Evolutionary conservation across 1,140 invertebrate genomes (phyloP), one percentile per base, ranked within the genome.

Genomic region (Cotesia typhae): DNA sequence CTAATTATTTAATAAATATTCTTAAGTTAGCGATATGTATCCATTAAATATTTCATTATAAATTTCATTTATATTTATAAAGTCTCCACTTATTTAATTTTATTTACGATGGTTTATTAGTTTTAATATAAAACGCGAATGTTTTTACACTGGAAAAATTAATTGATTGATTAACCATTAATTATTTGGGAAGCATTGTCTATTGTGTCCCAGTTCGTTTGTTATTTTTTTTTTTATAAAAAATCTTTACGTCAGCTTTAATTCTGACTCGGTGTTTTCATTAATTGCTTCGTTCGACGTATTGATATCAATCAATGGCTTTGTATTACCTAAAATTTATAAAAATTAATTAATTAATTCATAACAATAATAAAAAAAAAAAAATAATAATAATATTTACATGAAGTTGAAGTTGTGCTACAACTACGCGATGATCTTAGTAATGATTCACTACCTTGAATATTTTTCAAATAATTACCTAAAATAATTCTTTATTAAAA

Each of bases 11-110:
- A 61, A 60, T 37, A 28, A 28, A 28, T 55, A 47, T 52, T 41
- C 68, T 70, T 70, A 70, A 3, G 28, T 51, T 70, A 70, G 47
- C 68, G 68, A 70, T 70, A 70, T 70, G 68, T 70, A 65, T 65
- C 12, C 36, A 65, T 65, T 70, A 37, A 59, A 63, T 17, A 36
- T 70, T 59, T 20, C 5, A 47, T 47, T 69, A 47, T 17, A 14
- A 59, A 59, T 69, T 60, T n/a, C 14, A 59, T 36, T 28, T 28
- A 28, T 28, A 28, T 28, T 28, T 47, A 61, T 61, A 37, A 35
- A 37, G 47, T 70, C 66, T 28, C 28, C 28, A 28, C 28, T 28
- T 28, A 2, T 28, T 28, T 28, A 1, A 28, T 28, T 28, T 28
- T 28, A 47, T 47, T 47, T 47, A 47, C 10, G 6, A 7, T 47